Percentiles rank a stretch among this genome's conserved stretches.
Conservation (phyloP, 2,797 vertebrate genomes). For the Pseudocheirus occidentalis region DNA sequence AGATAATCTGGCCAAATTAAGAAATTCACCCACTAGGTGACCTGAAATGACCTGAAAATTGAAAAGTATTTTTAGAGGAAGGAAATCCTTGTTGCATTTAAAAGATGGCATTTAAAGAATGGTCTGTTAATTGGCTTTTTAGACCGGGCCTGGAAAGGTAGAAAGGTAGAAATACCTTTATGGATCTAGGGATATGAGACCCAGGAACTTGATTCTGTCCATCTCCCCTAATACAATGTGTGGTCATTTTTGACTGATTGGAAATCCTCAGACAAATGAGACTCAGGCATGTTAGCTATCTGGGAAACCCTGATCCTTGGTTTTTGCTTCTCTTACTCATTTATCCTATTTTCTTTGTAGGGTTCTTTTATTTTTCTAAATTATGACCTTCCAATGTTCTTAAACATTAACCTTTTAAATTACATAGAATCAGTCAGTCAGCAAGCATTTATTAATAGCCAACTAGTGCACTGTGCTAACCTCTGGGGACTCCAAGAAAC, state of each 20-base stretch:
- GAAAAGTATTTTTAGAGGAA: not conserved
- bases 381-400: not conserved
- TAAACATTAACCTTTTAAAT: not conserved
- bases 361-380: not conserved
- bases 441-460: not conserved
- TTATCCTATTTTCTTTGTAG: not conserved
- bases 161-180: not conserved
- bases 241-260: not conserved
- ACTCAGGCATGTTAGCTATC: not conserved
- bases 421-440: not conserved
- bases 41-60: not conserved
- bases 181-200: not conserved
- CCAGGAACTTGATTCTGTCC: not conserved
- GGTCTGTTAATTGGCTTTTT: not conserved
- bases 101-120: constrained; percentile 22
- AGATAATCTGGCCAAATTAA: not conserved
- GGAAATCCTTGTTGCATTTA: constrained; percentile 12
- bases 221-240: not conserved
- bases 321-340: not conserved
- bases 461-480: not conserved
- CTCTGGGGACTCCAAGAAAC: not conserved
- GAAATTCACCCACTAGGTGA: not conserved
- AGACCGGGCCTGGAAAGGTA: not conserved
- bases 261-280: not conserved
- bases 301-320: not conserved